These are phyloP conservation scores for Schlechtendalia chinensis DNA, from an alignment of 1,140 invertebrate species.

Conservation along the genomic window DNA sequence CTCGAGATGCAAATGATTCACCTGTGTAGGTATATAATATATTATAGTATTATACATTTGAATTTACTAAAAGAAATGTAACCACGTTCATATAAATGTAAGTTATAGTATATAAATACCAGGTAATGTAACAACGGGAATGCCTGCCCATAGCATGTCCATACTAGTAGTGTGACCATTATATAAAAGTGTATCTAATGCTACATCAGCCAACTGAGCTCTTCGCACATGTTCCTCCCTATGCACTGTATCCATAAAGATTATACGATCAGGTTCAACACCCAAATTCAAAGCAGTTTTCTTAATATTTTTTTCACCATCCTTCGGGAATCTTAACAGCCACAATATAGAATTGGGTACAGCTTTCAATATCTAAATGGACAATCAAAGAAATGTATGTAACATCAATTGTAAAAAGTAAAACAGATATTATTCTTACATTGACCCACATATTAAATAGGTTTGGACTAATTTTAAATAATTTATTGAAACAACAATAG, in stretches of 20 bases:
- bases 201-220: conserved; percentile 95
- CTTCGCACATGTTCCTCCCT: conserved; percentile 98
- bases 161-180: conserved; percentile 99
- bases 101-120: no score
- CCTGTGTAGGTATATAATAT: no score
- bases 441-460: no score
- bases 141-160: conserved; percentile 97
- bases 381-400: no score
- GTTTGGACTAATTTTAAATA: conserved; percentile 98
- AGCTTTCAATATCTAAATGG: no score
- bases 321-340: conserved; percentile 92
- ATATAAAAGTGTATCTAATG: conserved; percentile 95
- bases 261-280: conserved; percentile 72
- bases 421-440: conserved; percentile 87
- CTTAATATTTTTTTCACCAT: conserved; percentile 90
- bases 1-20: no score
- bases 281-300: conserved; percentile 82
- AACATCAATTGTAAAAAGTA: no score
- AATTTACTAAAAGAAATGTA: no score
- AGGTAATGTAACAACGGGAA: conserved; percentile 93
- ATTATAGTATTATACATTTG: no score
- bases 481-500: conserved; percentile 99
- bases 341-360: conserved; percentile 96
- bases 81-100: no score
- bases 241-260: conserved; percentile 78